Base-by-base conservation (phyloP, 2,888 invertebrate species). In the Drosophila helvetica region DNA sequence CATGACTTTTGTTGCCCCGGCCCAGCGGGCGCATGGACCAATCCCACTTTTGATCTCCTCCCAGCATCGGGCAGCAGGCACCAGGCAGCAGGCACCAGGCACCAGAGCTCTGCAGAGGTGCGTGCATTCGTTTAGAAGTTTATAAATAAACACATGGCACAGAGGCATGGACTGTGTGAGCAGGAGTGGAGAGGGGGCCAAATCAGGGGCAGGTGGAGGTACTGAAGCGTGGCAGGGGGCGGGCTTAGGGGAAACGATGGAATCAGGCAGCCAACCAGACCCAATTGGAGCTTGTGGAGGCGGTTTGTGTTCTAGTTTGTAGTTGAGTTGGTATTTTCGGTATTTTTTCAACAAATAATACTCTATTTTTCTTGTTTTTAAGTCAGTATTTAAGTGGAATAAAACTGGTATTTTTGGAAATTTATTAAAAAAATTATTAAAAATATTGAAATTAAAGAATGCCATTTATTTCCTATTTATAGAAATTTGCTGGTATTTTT, bases 111-210 rank as follows among this genome's bases (percentile, higher is more conserved):
- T 18, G 33, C 17, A 57, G 78, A 82, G 85, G 86, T 86, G 83
- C 87, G 85, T 82, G 86, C 87, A 86, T 79, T 85, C 87, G 87
- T 75, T 86, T 85, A 87, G 86, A 82, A 82, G 80, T 85, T 87
- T 87, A 87, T 85, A 87, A 87, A 86, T 86, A 86, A 85, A 80
- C 69, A 60, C 66, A 66, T 46, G 22, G 47, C 46, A 9, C 47
- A 38, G 38, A 15, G 12, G 33, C 33, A 3, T 10, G 33, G 33
- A 33, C 33, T 33, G 33, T 33, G 1, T 38, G 38, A 0, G 38
- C 2, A n/a, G 27, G 27, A 8, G 7, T 15, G 38, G 38, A 8
- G 7, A 38, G 38, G 38, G 38, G 38, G 15, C 6, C 6, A 12
- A 38, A 15, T 38, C 38, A 38, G 38, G 38, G 38, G 38, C 38